A percentile compares a stretch with the other conserved stretches of the same genome.
Evolutionary conservation across 1,140 invertebrate species (phyloP).

Genomic region (Delia radicum): DNA sequence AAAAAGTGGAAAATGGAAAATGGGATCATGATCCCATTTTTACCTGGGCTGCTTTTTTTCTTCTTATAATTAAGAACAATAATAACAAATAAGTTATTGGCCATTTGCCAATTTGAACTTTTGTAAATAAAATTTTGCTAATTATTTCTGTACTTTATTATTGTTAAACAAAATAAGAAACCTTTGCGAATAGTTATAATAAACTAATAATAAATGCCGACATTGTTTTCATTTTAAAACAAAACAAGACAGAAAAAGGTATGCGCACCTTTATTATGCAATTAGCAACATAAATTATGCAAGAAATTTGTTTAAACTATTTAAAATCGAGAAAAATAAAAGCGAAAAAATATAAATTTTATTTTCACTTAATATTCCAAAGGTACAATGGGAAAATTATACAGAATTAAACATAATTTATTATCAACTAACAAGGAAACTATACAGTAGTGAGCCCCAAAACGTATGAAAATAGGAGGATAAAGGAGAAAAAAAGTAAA

Average conservation of each 20-base stretch:
- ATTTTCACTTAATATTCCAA: neutral
- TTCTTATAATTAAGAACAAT: neutral
- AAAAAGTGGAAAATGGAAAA: no score
- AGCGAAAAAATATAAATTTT: neutral
- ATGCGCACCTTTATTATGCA: neutral
- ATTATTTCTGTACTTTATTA: neutral
- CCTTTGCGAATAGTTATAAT: no score
- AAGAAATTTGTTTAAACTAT: neutral
- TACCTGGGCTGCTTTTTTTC: neutral
- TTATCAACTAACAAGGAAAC: no score
- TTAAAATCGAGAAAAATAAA: neutral
- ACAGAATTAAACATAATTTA: no score
- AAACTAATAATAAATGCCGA: slow-evolving; percentile 2
- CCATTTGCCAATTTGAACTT: neutral
- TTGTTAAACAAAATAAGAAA: neutral
- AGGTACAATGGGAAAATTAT: neutral
- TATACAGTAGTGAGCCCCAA: no score
- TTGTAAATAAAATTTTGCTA: no score
- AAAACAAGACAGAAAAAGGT: neutral
- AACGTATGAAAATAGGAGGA: no score
- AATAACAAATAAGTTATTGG: neutral
- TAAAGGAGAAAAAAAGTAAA: no score
- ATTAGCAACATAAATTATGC: neutral
- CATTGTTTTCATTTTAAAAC: neutral
- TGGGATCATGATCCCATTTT: no score